Conservation (phyloP, 2,797 vertebrate genomes). For the Gallinago nigripennis region DNA sequence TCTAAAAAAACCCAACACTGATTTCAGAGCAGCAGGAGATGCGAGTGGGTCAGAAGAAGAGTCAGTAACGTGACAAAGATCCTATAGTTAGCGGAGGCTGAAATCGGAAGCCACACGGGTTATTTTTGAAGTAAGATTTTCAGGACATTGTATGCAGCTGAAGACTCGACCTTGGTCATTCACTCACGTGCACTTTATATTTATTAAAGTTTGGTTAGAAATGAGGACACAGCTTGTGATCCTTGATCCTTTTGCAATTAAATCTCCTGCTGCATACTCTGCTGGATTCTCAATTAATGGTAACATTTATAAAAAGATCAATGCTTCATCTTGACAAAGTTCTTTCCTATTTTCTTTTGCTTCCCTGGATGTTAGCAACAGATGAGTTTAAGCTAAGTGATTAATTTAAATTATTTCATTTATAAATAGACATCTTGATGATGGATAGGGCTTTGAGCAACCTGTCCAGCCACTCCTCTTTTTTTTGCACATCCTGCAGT, state of each 20-base stretch:
- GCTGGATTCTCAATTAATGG: neutral
- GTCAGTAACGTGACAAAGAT: neutral
- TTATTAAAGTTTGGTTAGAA: neutral
- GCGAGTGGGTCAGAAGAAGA: rapidly evolving
- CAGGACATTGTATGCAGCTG: neutral
- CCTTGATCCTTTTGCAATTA: neutral
- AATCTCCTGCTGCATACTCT: neutral
- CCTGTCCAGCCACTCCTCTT: neutral
- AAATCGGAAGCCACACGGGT: neutral
- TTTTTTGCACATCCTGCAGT: neutral
- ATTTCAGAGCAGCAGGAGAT: neutral
- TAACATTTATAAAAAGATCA: neutral
- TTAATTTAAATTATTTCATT: neutral
- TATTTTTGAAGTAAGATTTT: neutral
- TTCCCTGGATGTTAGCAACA: neutral
- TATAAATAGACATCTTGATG: neutral
- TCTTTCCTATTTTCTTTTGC: neutral
- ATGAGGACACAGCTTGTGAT: neutral
- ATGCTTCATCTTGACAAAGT: neutral
- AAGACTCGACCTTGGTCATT: neutral
- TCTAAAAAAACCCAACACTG: neutral
- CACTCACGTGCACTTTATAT: rapidly evolving
- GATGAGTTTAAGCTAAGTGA: neutral
- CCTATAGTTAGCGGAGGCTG: neutral
- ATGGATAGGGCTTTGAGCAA: neutral